These are phyloP conservation scores for Archaeoteleia sp. DNA, from an alignment of 2,888 invertebrate species.

Conservation along the genomic window DNA sequence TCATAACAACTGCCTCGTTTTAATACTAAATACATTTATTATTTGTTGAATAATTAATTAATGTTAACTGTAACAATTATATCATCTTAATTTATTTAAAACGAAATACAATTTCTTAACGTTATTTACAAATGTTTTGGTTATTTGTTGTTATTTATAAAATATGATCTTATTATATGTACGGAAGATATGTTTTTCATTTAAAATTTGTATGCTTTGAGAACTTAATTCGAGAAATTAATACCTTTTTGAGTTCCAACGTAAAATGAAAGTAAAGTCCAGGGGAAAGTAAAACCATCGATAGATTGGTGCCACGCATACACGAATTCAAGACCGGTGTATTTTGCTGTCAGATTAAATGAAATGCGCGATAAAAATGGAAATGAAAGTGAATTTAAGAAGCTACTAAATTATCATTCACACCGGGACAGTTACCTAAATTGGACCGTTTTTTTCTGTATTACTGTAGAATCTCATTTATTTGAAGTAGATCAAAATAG, in stretches of 20 bases:
- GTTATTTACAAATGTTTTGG: no score
- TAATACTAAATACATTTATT: no score
- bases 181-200: no score
- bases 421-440: constrained; percentile 30
- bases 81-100: no score
- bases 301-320: constrained; percentile 1
- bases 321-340: not conserved
- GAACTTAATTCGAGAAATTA: constrained; percentile 2
- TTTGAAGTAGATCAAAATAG: no score
- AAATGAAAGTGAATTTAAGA: constrained; percentile 31
- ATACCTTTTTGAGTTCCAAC: constrained; percentile 4
- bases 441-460: constrained; percentile 20
- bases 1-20: no score
- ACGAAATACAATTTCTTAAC: no score
- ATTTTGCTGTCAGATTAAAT: constrained; percentile 24
- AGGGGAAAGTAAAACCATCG: constrained; percentile 28
- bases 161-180: no score
- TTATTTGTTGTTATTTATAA: no score
- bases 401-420: constrained; percentile 8
- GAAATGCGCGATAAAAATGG: constrained; percentile 20
- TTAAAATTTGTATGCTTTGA: no score
- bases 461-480: constrained; percentile 3
- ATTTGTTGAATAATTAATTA: no score
- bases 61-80: no score
- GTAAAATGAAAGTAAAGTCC: constrained; percentile 34